Percentiles rank a stretch among this genome's conserved stretches.
Conservation (phyloP, 2,113 vertebrate species). For the Mustelus asterias region DNA sequence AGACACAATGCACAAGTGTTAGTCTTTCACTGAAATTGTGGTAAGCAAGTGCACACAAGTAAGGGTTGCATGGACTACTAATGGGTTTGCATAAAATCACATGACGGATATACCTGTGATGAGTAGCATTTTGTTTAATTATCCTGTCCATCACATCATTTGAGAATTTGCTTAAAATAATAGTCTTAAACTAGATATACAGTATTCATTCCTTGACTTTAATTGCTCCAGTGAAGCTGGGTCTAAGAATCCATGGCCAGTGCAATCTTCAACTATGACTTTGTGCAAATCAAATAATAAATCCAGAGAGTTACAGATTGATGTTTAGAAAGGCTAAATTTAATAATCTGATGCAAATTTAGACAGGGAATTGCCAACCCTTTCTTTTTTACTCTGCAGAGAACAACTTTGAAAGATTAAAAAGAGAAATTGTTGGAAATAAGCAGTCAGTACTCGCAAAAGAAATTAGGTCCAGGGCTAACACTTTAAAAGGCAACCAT, state of each 20-base stretch:
- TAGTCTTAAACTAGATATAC: neutral
- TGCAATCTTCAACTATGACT: neutral
- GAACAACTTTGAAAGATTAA: neutral
- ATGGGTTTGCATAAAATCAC: neutral
- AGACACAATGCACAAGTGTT: conserved; percentile 29
- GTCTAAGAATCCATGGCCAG: neutral
- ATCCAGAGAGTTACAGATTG: neutral
- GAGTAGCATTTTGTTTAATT: conserved; percentile 15
- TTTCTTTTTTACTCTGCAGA: neutral
- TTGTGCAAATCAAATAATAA: neutral
- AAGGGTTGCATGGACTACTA: neutral
- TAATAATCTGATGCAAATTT: neutral
- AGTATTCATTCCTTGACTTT: neutral
- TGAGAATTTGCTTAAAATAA: neutral
- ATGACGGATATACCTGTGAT: neutral
- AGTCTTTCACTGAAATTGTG: neutral
- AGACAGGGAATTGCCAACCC: neutral
- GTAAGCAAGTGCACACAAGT: neutral
- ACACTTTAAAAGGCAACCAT: neutral
- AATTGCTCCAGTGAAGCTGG: neutral
- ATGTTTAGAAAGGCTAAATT: neutral
- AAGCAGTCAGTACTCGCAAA: neutral
- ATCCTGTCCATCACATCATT: neutral
- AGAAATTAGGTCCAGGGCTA: neutral
- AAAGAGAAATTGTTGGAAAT: neutral